Conservation (phyloP, 2,113 vertebrate genomes). For the Cranoglanis bouderius region DNA sequence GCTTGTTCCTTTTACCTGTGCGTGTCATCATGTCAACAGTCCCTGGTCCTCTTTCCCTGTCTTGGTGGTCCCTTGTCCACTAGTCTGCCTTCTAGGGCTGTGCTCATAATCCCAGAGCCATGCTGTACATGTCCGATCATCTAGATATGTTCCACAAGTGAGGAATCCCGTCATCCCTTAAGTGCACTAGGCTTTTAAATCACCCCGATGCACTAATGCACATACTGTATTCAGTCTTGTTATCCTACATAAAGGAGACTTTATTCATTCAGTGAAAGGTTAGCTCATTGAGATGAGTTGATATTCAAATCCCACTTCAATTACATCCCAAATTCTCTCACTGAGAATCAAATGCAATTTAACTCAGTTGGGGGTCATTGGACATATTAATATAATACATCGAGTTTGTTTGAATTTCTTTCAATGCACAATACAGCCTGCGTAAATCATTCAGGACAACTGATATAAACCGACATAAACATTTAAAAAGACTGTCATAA, state of each 20-base stretch:
- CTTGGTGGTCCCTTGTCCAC: conserved; percentile 34
- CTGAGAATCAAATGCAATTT: background rate
- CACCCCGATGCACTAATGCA: conserved; percentile 5
- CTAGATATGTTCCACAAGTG: conserved; percentile 49
- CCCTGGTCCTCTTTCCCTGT: conserved; percentile 20
- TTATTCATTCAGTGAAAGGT: background rate
- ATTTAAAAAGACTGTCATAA: background rate
- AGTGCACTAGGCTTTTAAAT: conserved; percentile 36
- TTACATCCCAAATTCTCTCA: background rate
- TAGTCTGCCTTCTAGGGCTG: conserved; percentile 46
- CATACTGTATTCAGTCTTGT: conserved; percentile 28
- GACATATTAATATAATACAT: background rate
- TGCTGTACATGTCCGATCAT: conserved; percentile 51
- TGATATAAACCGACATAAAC: background rate
- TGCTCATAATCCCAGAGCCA: conserved; percentile 45
- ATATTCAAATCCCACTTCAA: conserved; percentile 17
- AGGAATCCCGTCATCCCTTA: conserved; percentile 38
- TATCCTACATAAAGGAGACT: conserved; percentile 14
- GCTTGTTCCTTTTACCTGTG: conserved; percentile 32
- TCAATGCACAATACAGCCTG: background rate
- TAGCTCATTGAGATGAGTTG: background rate
- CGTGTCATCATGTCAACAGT: conserved; percentile 15
- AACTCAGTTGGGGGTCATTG: background rate
- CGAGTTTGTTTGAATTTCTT: background rate
- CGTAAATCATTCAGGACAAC: background rate